Evolutionary conservation across 2,113 vertebrate species (phyloP).

Genomic region (Apistogramma diplotaenia): DNA sequence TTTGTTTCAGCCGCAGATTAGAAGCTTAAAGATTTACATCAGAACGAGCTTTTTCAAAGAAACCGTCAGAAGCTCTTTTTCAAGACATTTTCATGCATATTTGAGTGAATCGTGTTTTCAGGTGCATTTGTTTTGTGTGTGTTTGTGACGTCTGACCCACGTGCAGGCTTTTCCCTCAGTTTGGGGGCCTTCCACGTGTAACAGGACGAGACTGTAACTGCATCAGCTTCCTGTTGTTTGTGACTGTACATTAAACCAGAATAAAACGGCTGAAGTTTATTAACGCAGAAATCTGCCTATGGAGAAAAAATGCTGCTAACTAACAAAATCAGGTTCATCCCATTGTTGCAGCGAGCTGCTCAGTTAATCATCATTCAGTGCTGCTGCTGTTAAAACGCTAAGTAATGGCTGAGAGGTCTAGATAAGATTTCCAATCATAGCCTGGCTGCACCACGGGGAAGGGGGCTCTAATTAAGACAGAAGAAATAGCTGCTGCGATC

Average conservation of each 20-base stretch:
- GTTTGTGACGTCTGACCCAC: too few relatives aligned
- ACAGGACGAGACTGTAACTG: too few relatives aligned
- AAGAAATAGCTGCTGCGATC: constrained; percentile 24
- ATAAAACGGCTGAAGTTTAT: neutral
- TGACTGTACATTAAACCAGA: neutral
- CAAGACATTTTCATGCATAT: too few relatives aligned
- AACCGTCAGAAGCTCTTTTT: fast-evolving
- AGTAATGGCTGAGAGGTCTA: constrained; percentile 28
- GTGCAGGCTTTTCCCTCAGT: too few relatives aligned
- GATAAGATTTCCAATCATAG: constrained; percentile 47
- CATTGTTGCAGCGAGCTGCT: neutral
- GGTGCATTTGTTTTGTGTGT: too few relatives aligned
- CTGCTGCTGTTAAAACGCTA: constrained; percentile 36
- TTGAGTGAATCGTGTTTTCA: too few relatives aligned
- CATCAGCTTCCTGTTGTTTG: fast-evolving
- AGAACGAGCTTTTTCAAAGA: neutral
- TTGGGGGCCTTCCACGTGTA: too few relatives aligned
- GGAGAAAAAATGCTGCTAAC: neutral
- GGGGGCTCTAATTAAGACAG: constrained; percentile 37
- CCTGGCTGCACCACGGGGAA: neutral
- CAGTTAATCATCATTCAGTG: neutral
- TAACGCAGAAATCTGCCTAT: neutral
- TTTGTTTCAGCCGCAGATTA: too few relatives aligned
- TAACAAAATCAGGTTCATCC: neutral
- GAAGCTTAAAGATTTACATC: too few relatives aligned